Evolutionary conservation across 2,888 invertebrate species (phyloP), one percentile per base, ranked within the genome.

Genomic region (Conus canariensis): DNA sequence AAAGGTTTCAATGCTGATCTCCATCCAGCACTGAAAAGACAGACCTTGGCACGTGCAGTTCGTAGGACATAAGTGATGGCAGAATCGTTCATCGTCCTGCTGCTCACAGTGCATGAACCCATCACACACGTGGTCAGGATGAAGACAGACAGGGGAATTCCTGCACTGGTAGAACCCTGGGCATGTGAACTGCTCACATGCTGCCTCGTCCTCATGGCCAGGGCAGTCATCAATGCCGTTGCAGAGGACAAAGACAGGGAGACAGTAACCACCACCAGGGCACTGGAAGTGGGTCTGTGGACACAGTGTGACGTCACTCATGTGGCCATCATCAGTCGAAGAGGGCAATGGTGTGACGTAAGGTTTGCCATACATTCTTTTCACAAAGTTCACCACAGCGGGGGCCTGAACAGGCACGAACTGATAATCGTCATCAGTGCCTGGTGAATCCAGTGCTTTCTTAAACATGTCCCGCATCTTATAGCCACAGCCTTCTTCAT

Each of bases 21-120:
- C 22, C n/a, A 22, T 9, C 8, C 22, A 10, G 74, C 74, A 74
- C n/a, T 22, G n/a, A 74, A 74, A 74, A n/a, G 74, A 19, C 74
- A 19, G n/a, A 22, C 22, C 74, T 10, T 74, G n/a, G n/a, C 74
- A 74, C 22, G n/a, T n/a, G n/a, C 74, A 74, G n/a, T n/a, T n/a
- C n/a, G 74, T 9, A 10, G 74, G 74, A 74, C 74, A 74, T 10
- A 9, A 7, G 22, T 22, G 74, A n/a, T 74, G n/a, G 74, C 74
- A 74, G 74, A 74, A 74, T n/a, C 19, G 74, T n/a, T 74, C 74
- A 74, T 74, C 74, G n/a, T 74, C 74, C 74, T 74, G n/a, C 74
- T 74, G 74, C 3, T 19, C n/a, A 74, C 74, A 74, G 74, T 74
- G 74, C 6, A 74, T 22, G 74, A 74, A 19, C 9, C 74, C 74